Conservation (phyloP, 2,888 invertebrate genomes). For the Proisotoma minuta region DNA sequence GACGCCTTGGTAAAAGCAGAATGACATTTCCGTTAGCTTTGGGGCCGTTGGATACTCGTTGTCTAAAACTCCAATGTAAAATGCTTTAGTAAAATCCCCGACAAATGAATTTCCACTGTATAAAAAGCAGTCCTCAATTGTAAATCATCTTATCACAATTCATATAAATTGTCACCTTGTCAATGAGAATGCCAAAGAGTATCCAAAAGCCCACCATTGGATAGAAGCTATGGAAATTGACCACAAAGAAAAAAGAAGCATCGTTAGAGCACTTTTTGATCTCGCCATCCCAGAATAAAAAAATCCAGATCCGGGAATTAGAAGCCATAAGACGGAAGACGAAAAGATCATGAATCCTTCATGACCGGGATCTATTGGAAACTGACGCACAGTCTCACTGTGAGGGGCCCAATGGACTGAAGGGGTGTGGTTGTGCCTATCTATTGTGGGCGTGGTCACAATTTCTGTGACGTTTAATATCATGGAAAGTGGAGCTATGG, state of each 20-base stretch:
- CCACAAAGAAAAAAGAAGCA: conserved; percentile 13
- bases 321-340: conserved; percentile 12
- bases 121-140: neutral
- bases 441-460: too few relatives aligned
- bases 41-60: neutral
- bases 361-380: conserved; percentile 5
- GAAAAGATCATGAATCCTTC: neutral
- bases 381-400: neutral
- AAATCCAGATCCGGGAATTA: conserved; percentile 16
- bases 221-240: conserved; percentile 1
- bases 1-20: conserved; percentile 8
- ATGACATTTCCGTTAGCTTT: conserved; percentile 1
- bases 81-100: conserved; percentile 4
- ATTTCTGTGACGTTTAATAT: too few relatives aligned
- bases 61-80: neutral
- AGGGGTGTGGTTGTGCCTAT: too few relatives aligned
- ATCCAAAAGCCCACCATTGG: conserved; percentile 19
- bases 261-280: conserved; percentile 6
- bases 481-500: too few relatives aligned
- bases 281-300: conserved; percentile 15
- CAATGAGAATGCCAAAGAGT: conserved; percentile 12
- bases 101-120: neutral
- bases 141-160: neutral
- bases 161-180: neutral
- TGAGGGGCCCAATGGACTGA: too few relatives aligned